Evolutionary conservation across 2,797 vertebrate species (phyloP).

Genomic region (Anolis apletophallus): DNA sequence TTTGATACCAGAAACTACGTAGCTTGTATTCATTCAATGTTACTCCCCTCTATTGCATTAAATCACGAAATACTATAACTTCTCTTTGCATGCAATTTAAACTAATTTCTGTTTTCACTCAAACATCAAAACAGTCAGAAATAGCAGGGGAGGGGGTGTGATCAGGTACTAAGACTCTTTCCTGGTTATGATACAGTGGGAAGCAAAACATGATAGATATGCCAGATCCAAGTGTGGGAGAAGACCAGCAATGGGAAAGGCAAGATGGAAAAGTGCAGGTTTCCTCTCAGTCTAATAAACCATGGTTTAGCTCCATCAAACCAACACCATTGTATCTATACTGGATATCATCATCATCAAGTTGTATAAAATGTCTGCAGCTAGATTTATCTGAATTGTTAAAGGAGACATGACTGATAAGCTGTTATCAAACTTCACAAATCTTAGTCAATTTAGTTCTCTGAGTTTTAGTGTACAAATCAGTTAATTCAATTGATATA

Average conservation of each 20-base stretch:
- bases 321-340: background rate
- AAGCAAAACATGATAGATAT: background rate
- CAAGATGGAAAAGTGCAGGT: background rate
- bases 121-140: too few relatives aligned
- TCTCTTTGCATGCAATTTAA: too few relatives aligned
- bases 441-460: background rate
- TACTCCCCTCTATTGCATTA: too few relatives aligned
- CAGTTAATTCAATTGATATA: background rate
- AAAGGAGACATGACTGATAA: background rate
- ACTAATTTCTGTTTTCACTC: too few relatives aligned
- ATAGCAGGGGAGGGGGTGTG: too few relatives aligned
- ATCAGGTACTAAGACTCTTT: background rate
- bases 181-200: background rate
- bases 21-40: too few relatives aligned
- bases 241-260: background rate
- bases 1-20: too few relatives aligned
- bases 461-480: background rate
- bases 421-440: background rate
- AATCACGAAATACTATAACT: too few relatives aligned
- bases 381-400: background rate
- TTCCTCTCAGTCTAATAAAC: background rate
- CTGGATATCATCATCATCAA: background rate
- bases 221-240: background rate
- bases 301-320: background rate
- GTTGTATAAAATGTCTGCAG: background rate